A percentile compares a stretch with the other conserved stretches of the same genome.
These are phyloP conservation scores for Tragelaphus buxtoni DNA, from an alignment of 2,113 vertebrate genomes.

Conservation along the genomic window DNA sequence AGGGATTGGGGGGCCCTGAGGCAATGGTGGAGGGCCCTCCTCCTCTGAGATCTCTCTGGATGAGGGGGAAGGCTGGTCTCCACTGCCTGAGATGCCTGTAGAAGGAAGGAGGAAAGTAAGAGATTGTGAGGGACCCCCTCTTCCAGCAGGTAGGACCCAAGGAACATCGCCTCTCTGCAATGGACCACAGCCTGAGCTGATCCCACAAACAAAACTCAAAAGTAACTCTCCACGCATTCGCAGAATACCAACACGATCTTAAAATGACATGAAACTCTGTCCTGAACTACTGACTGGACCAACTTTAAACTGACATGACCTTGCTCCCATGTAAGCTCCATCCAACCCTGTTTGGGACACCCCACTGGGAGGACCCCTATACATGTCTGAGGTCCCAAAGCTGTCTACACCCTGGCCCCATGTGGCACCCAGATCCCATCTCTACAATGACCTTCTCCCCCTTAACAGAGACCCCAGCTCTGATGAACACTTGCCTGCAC, in stretches of 20 bases:
- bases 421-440: neutral
- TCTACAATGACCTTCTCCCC: neutral
- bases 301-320: neutral
- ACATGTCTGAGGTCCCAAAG: neutral
- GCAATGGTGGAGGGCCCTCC: neutral
- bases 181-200: neutral
- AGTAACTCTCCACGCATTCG: neutral
- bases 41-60: slow-evolving; percentile 38
- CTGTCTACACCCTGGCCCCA: neutral
- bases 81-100: slow-evolving; percentile 58
- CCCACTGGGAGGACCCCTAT: too few relatives aligned
- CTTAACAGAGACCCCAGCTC: neutral
- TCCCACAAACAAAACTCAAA: neutral
- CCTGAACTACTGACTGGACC: neutral
- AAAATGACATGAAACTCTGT: neutral
- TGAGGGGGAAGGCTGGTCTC: slow-evolving; percentile 5
- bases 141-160: neutral
- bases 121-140: neutral
- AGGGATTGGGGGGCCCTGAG: slow-evolving; percentile 59
- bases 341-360: neutral
- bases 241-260: neutral
- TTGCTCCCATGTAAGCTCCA: neutral
- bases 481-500: neutral
- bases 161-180: neutral
- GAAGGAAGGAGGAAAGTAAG: neutral